phyloP scores from a whole-genome alignment of 2,113 vertebrate genomes.

The Osmerus mordax region DNA sequence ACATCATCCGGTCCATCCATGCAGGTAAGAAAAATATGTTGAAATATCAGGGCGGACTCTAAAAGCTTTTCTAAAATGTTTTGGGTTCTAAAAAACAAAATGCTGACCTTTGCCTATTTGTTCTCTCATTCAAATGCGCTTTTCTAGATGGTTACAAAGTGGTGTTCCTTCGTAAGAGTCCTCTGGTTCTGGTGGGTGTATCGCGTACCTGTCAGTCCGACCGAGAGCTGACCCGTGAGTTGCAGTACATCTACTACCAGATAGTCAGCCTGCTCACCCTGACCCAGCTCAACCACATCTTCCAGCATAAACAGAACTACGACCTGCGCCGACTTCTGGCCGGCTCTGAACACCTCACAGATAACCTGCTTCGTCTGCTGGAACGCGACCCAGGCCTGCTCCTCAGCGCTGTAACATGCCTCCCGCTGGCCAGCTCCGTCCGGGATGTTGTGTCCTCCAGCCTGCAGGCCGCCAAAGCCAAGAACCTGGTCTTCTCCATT shows the following conservation, averaged over 20 bases:
- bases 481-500: conserved; percentile 93
- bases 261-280: conserved; percentile 94
- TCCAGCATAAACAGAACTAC: conserved; percentile 95
- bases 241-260: conserved; percentile 97
- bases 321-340: conserved; percentile 91
- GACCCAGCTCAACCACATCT: conserved; percentile 93
- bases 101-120: neutral
- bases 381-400: conserved; percentile 90
- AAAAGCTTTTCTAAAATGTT: neutral
- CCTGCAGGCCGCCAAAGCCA: conserved; percentile 88
- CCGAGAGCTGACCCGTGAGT: conserved; percentile 88
- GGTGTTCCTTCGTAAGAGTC: conserved; percentile 91
- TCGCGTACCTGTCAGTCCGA: conserved; percentile 86
- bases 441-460: conserved; percentile 82
- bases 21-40: conserved; percentile 77
- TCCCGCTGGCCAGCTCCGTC: conserved; percentile 78
- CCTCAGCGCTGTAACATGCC: conserved; percentile 88
- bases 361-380: conserved; percentile 88
- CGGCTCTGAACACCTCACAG: conserved; percentile 92
- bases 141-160: conserved; percentile 90
- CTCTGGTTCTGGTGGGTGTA: conserved; percentile 91
- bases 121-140: conserved; percentile 8
- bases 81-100: too few species aligned
- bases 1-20: conserved; percentile 92
- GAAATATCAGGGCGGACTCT: neutral